Evolutionary conservation across 2,797 vertebrate species (phyloP).

Genomic region (Siniperca undulata): DNA sequence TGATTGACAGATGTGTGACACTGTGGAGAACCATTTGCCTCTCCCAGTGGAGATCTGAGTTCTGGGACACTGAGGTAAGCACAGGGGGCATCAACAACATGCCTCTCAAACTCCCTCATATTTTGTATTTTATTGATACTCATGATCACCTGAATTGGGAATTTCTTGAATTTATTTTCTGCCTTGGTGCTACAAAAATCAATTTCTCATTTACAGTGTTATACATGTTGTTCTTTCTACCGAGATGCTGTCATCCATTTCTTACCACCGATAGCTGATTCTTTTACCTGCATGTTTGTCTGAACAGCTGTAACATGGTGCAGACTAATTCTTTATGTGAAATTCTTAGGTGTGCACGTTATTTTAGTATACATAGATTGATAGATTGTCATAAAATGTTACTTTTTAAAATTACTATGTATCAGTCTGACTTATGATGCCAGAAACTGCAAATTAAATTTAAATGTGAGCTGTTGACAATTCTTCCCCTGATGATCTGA

Average conservation of each 20-base stretch:
- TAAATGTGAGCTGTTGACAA: not conserved
- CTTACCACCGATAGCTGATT: not conserved
- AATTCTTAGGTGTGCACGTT: not conserved
- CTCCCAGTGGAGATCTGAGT: slow-evolving; percentile 90
- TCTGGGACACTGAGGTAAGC: slow-evolving; percentile 89
- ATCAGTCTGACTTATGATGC: not conserved
- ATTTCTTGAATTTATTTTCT: not conserved
- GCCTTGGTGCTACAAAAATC: not conserved
- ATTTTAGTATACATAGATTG: not conserved
- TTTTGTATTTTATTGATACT: not conserved
- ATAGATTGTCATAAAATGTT: not conserved
- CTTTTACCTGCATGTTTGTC: slow-evolving; percentile 1
- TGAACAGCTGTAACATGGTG: not conserved
- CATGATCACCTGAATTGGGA: not conserved
- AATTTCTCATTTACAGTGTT: not conserved
- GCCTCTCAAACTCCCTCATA: not conserved
- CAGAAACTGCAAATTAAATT: slow-evolving; percentile 8
- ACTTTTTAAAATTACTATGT: not conserved
- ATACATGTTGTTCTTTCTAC: not conserved
- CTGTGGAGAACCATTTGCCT: slow-evolving; percentile 84
- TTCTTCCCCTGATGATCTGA: not conserved
- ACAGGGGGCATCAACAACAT: not conserved
- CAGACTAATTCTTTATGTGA: not conserved
- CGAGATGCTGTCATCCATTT: not conserved
- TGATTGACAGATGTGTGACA: slow-evolving; percentile 90